Evolutionary conservation across 2,888 invertebrate genomes (phyloP), one percentile per base, ranked within the genome.

Genomic region (Thysanoteuthis rhombus): DNA sequence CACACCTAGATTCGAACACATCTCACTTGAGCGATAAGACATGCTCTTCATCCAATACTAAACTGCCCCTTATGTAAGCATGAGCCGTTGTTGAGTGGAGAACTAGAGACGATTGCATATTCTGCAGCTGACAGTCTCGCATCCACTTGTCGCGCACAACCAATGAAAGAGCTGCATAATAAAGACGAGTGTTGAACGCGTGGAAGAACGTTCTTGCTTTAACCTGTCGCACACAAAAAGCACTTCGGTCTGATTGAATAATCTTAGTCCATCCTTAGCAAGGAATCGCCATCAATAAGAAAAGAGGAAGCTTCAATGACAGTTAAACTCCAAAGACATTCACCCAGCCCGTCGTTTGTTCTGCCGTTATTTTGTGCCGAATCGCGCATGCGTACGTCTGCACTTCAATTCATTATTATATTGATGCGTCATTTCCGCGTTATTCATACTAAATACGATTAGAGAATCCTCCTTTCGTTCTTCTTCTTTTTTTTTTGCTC

Each of bases 161-260:
- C 58, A 28, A 58, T 58, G 75, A 36, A 36, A 16, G 75, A n/a
- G n/a, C n/a, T n/a, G 10, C 19, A 75, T 4, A 36, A 75, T 75
- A 75, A 75, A 36, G 75, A 75, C 16, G 75, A 75, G n/a, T 75
- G 36, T 75, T 75, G n/a, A 36, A 75, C 75, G 36, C 75, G n/a
- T 36, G 36, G 36, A 75, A 75, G 75, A 75, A 75, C 19, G 16
- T 36, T 75, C 75, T 75, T 75, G 75, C 75, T n/a, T 75, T 75
- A 75, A 75, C 75, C 75, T 75, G 75, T 75, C 75, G 75, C 12
- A 75, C 12, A 75, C 75, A 75, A 75, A 75, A 75, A 75, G 75
- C n/a, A 75, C 75, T 75, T 75, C 75, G 75, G 75, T 75, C n/a
- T 75, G 75, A 75, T 75, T 75, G 75, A 75, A 75, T 75, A 75